These are phyloP conservation scores for Orbicella faveolata DNA, from an alignment of 64 coral and sea anemone genomes.

Conservation along the genomic window DNA sequence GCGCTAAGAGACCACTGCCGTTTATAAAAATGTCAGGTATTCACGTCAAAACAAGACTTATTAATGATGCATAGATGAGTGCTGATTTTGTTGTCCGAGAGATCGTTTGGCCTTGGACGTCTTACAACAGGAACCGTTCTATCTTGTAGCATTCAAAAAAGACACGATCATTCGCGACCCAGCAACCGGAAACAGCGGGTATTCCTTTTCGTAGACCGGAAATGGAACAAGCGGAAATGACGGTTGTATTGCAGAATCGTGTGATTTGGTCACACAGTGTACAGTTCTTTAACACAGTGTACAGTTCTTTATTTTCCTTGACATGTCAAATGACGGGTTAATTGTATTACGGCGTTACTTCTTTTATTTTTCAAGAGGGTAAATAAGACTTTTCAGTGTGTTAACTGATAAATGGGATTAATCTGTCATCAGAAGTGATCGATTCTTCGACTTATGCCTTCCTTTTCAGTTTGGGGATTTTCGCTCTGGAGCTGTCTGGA, in stretches of 20 bases:
- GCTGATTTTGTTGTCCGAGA: neutral
- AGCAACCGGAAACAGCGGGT: constrained; percentile 10
- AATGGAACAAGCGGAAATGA: neutral
- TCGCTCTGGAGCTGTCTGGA: neutral
- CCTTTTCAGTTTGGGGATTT: neutral
- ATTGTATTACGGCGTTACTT: neutral
- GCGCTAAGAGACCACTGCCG: constrained; percentile 4
- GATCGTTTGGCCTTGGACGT: neutral
- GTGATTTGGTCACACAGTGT: neutral
- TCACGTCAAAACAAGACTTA: neutral
- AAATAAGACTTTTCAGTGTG: neutral
- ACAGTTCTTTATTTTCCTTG: neutral
- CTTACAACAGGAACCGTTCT: neutral
- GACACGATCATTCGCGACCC: neutral
- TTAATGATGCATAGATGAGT: constrained; percentile 11
- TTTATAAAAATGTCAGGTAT: constrained; percentile 13
- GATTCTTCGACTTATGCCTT: neutral
- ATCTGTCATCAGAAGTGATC: too few species aligned
- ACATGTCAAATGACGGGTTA: neutral
- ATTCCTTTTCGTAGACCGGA: neutral
- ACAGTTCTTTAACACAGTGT: neutral
- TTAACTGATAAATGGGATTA: too few species aligned
- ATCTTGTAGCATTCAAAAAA: neutral
- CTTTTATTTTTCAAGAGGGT: neutral
- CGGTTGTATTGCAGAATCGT: neutral